Percentiles rank a stretch among this genome's conserved stretches.
Evolutionary conservation across 2,113 vertebrate genomes (phyloP).

Genomic region (Varanus salvator): DNA sequence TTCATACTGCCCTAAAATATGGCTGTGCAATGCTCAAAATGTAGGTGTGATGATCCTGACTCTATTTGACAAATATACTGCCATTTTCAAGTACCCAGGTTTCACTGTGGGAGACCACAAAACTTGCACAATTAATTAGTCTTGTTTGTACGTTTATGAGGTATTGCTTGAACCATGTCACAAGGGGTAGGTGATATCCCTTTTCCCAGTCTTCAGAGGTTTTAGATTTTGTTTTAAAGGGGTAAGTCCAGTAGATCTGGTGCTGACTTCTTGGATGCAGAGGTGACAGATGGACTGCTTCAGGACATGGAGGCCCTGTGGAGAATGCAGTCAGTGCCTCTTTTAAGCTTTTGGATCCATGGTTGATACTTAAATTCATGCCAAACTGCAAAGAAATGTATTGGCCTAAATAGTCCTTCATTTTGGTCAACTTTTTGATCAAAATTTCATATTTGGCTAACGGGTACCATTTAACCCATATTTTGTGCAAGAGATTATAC

Average conservation of each 20-base stretch:
- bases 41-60: not conserved
- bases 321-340: not conserved
- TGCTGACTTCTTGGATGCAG: not conserved
- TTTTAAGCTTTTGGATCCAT: not conserved
- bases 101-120: not conserved
- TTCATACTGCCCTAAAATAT: conserved; percentile 33
- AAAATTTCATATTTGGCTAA: not conserved
- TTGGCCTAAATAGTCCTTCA: not conserved
- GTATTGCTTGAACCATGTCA: not conserved
- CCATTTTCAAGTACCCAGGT: not conserved
- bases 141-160: not conserved
- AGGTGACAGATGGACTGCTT: not conserved
- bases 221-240: not conserved
- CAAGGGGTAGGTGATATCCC: not conserved
- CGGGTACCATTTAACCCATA: not conserved
- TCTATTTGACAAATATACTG: not conserved
- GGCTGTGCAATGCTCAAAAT: not conserved
- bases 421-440: not conserved
- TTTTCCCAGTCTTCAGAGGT: not conserved
- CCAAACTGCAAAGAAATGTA: not conserved
- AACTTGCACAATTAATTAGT: not conserved
- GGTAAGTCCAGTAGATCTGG: not conserved
- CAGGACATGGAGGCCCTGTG: not conserved
- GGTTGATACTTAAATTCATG: not conserved
- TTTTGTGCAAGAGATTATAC: too few species aligned